Conservation (phyloP, 1,140 invertebrate genomes). For the Scylla paramamosain region DNA sequence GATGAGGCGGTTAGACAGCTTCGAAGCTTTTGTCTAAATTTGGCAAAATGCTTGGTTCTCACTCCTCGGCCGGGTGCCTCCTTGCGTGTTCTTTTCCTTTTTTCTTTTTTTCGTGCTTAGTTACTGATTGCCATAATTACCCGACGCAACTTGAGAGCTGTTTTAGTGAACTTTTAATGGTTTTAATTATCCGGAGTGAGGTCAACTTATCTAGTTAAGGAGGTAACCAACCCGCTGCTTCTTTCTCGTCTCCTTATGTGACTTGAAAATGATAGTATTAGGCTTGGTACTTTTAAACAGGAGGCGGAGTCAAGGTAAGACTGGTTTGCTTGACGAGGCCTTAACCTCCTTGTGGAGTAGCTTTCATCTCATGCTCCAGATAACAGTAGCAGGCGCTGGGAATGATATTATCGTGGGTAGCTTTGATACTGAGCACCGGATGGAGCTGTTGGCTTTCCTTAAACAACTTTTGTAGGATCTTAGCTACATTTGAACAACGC, state of each 20-base stretch:
- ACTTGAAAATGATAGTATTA: background rate
- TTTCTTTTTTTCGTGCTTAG: background rate
- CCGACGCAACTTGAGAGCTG: background rate
- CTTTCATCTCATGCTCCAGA: no score
- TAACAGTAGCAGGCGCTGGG: no score
- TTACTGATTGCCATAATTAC: background rate
- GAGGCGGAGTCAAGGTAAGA: background rate
- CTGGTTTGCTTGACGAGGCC: background rate
- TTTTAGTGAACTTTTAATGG: background rate
- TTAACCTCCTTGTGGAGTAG: no score
- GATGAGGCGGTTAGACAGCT: no score
- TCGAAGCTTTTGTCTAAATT: no score
- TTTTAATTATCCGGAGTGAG: background rate
- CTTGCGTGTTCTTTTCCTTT: no score
- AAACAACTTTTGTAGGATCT: no score
- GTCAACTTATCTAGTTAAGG: background rate
- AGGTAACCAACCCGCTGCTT: background rate
- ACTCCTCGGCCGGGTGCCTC: background rate
- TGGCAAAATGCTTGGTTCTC: background rate
- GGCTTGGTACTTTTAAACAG: background rate
- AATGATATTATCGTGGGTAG: no score
- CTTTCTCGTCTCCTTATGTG: background rate
- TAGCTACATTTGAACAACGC: no score
- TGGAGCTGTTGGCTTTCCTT: no score
- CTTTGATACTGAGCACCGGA: no score